Percentiles rank a stretch among this genome's conserved stretches.
Conservation (phyloP, 2,888 invertebrate genomes). For the Xylota sylvarum region DNA sequence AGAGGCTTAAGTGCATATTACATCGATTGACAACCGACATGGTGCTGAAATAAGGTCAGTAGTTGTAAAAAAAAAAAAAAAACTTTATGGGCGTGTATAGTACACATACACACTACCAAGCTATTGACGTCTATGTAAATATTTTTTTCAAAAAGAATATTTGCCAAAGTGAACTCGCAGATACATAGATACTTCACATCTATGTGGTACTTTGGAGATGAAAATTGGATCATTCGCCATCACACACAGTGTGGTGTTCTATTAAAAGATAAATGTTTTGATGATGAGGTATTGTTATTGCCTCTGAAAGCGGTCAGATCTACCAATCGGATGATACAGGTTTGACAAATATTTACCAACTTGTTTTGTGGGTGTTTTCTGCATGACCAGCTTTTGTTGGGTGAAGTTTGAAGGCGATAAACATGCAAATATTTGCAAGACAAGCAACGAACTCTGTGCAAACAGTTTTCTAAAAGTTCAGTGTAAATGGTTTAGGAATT, state of each 20-base stretch:
- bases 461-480: slow-evolving; percentile 13
- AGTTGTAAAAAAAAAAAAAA: not conserved
- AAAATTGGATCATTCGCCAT: slow-evolving; percentile 10
- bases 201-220: not conserved
- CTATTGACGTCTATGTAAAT: not conserved
- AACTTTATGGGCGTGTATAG: not conserved
- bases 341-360: slow-evolving; percentile 2
- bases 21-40: slow-evolving; percentile 18
- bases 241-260: not conserved
- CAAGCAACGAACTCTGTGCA: slow-evolving; percentile 20
- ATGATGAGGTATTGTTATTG: not conserved
- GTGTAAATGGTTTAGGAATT: not conserved
- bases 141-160: not conserved
- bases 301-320: not conserved
- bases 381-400: slow-evolving; percentile 3
- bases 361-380: slow-evolving; percentile 1
- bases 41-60: slow-evolving; percentile 34
- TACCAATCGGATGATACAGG: slow-evolving; percentile 23
- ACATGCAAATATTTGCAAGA: slow-evolving; percentile 21
- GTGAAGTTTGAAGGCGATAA: slow-evolving; percentile 2
- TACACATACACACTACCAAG: not conserved
- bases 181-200: not conserved
- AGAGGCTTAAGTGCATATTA: slow-evolving; percentile 27
- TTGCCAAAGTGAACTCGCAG: not conserved
- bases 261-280: slow-evolving; percentile 13